A percentile compares a stretch with the other conserved stretches of the same genome.
Evolutionary conservation across 2,888 invertebrate species (phyloP).

Genomic region (Drosophila siamana): DNA sequence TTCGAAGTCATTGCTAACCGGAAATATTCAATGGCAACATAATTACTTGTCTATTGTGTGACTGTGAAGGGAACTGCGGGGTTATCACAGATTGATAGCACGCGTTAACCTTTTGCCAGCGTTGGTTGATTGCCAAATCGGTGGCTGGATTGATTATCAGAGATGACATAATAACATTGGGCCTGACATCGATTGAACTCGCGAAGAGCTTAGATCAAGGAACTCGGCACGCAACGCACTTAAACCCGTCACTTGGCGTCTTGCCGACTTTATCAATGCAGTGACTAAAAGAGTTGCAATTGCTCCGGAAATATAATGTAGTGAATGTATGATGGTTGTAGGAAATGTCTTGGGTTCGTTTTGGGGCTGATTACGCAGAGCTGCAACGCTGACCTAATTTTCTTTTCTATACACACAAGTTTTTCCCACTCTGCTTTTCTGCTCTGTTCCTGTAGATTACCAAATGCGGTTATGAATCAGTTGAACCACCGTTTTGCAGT

Average conservation of each 20-base stretch:
- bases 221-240: conserved; percentile 15
- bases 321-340: conserved; percentile 8
- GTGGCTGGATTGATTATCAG: conserved; percentile 27
- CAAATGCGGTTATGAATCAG: conserved; percentile 32
- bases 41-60: conserved; percentile 26
- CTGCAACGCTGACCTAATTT: conserved; percentile 68
- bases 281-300: conserved; percentile 45
- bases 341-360: conserved; percentile 31
- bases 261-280: conserved; percentile 39
- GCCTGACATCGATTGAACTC: conserved; percentile 48
- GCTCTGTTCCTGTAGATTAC: conserved; percentile 28
- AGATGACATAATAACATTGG: conserved; percentile 61
- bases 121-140: conserved; percentile 41
- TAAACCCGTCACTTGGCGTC: background rate
- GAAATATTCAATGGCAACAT: conserved; percentile 60
- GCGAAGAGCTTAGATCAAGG: conserved; percentile 24
- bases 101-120: conserved; percentile 50
- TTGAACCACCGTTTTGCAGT: conserved; percentile 14
- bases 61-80: conserved; percentile 4
- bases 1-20: conserved; percentile 48
- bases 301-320: conserved; percentile 66
- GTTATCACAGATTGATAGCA: conserved; percentile 63
- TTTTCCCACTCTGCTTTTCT: background rate
- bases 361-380: conserved; percentile 50
- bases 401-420: conserved; percentile 15